phyloP scores from a whole-genome alignment of 2,797 vertebrate genomes.

The Hemitrygon akajei region DNA sequence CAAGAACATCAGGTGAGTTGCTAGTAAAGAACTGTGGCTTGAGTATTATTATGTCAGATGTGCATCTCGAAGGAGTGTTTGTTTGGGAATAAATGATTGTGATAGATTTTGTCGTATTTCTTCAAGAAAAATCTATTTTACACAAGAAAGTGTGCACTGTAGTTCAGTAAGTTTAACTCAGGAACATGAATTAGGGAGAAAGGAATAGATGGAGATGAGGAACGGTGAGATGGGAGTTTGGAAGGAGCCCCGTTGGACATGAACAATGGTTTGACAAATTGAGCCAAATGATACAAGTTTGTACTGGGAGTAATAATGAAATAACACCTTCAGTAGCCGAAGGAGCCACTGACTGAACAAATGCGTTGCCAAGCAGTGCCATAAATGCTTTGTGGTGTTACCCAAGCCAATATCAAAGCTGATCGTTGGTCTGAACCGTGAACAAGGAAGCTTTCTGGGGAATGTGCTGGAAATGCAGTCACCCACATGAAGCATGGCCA shows the following conservation, averaged over 20 bases:
- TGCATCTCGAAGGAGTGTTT: too few species aligned
- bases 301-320: not conserved
- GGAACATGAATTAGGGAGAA: not conserved
- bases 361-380: not conserved
- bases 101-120: not conserved
- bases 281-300: not conserved
- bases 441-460: not conserved
- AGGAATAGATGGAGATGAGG: not conserved
- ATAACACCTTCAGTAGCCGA: not conserved
- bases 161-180: not conserved
- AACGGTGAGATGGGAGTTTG: not conserved
- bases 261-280: not conserved
- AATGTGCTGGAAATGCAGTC: not conserved
- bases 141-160: not conserved
- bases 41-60: too few species aligned
- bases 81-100: not conserved
- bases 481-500: not conserved
- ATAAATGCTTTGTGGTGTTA: not conserved
- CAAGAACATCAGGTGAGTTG: not conserved
- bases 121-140: not conserved
- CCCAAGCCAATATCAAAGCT: not conserved
- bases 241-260: not conserved
- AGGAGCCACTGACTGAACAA: not conserved
- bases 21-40: too few species aligned
- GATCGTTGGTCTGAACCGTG: not conserved